A percentile compares a stretch with the other conserved stretches of the same genome.
These are phyloP conservation scores for Agrochola lota DNA, from an alignment of 2,888 invertebrate genomes.

Conservation along the genomic window DNA sequence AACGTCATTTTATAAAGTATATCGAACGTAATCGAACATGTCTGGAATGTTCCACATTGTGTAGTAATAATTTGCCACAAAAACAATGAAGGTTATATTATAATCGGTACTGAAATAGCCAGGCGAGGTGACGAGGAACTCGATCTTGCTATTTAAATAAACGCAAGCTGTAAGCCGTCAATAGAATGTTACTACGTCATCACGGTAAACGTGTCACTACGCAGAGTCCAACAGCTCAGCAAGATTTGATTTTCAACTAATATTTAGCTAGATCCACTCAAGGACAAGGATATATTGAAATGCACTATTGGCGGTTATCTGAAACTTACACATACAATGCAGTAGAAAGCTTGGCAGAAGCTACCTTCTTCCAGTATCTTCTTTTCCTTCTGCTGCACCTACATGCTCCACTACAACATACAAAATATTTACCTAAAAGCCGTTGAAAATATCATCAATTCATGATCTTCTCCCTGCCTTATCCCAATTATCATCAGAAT, in stretches of 20 bases:
- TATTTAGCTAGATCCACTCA: not conserved
- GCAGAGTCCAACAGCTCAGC: not conserved
- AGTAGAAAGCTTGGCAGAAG: not conserved
- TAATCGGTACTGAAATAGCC: constrained; percentile 53
- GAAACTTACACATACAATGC: not conserved
- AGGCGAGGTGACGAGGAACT: constrained; percentile 46
- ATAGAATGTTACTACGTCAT: constrained; percentile 50
- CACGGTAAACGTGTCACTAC: constrained; percentile 52
- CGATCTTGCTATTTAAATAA: constrained; percentile 58
- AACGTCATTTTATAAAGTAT: constrained; percentile 73
- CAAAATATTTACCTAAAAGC: not conserved
- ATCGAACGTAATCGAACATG: constrained; percentile 69
- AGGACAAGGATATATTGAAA: not conserved
- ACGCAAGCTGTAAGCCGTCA: constrained; percentile 51
- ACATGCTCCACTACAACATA: not conserved
- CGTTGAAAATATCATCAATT: no score
- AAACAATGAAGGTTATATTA: constrained; percentile 48
- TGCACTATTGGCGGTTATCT: not conserved
- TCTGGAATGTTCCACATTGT: constrained; percentile 67
- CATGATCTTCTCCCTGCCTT: fast-evolving
- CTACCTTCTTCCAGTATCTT: no score
- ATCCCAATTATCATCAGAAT: not conserved
- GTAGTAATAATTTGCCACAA: constrained; percentile 27
- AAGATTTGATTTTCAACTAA: constrained; percentile 8
- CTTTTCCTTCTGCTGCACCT: no score